Evolutionary conservation across 2,797 vertebrate genomes (phyloP).

Genomic region (Neomorphus geoffroyi): DNA sequence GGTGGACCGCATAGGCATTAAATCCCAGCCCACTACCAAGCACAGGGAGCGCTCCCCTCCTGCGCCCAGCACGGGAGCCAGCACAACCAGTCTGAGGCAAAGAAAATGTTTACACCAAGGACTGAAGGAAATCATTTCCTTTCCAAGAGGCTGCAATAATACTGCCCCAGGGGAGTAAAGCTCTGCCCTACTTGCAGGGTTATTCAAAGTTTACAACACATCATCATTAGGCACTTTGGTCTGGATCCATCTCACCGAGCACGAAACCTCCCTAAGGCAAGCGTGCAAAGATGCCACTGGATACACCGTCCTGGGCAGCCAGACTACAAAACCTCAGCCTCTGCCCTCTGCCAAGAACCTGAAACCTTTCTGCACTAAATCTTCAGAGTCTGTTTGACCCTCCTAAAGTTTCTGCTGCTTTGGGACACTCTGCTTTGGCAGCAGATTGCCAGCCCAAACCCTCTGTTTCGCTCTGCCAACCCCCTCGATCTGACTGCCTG

Average conservation of each 20-base stretch:
- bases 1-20: neutral
- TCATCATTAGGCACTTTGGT: neutral
- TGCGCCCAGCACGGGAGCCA: neutral
- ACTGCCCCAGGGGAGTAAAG: neutral
- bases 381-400: neutral
- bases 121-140: neutral
- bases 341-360: neutral
- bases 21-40: neutral
- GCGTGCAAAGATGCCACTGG: neutral
- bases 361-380: neutral
- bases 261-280: fast-evolving
- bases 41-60: neutral
- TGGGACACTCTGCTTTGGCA: neutral
- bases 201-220: neutral
- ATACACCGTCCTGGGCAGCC: neutral
- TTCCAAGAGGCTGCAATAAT: neutral
- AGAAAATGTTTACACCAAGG: neutral
- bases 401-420: neutral
- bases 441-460: neutral
- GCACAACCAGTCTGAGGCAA: neutral
- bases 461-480: neutral
- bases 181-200: neutral
- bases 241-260: neutral
- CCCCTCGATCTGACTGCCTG: fast-evolving
- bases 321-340: neutral